Conservation (phyloP, 2,888 invertebrate species). For the Drosophila peninsularis region DNA sequence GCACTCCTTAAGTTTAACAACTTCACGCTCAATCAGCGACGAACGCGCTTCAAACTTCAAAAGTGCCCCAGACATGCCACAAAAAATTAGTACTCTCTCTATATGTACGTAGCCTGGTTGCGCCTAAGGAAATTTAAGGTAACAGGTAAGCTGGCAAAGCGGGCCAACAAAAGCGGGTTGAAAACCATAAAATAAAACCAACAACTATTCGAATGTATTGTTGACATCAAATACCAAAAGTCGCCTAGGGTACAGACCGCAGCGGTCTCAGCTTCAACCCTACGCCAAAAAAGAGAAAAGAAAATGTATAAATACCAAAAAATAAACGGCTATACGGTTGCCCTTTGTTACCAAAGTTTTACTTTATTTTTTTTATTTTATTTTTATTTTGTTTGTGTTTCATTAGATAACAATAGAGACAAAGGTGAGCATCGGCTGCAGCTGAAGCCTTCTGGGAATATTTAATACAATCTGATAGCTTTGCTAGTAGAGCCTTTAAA, state of each 20-base stretch:
- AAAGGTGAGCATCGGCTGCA: conserved; percentile 8
- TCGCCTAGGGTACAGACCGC: conserved; percentile 37
- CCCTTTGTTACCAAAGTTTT: conserved; percentile 24
- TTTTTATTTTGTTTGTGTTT: conserved; percentile 9
- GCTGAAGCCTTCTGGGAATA: neutral
- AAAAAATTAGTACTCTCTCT: conserved; percentile 4
- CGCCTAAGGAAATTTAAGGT: neutral
- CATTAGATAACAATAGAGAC: conserved; percentile 16
- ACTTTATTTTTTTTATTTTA: conserved; percentile 13
- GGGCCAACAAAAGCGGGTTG: too few species aligned
- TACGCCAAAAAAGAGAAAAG: conserved; percentile 18
- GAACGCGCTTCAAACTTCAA: conserved; percentile 59
- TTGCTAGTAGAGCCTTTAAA: neutral
- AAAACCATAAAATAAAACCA: conserved; percentile 21
- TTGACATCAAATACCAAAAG: conserved; percentile 39
- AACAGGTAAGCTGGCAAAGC: neutral
- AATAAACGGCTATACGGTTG: conserved; percentile 35
- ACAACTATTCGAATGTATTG: conserved; percentile 44
- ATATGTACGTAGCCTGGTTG: neutral
- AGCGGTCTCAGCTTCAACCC: conserved; percentile 28
- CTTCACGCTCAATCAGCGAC: conserved; percentile 74
- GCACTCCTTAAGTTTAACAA: conserved; percentile 81
- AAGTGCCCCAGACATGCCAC: conserved; percentile 26
- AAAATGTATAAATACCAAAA: conserved; percentile 25
- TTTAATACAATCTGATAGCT: neutral